Evolutionary conservation across 2,888 invertebrate genomes (phyloP).

Genomic region (Eumerus sabulonum): DNA sequence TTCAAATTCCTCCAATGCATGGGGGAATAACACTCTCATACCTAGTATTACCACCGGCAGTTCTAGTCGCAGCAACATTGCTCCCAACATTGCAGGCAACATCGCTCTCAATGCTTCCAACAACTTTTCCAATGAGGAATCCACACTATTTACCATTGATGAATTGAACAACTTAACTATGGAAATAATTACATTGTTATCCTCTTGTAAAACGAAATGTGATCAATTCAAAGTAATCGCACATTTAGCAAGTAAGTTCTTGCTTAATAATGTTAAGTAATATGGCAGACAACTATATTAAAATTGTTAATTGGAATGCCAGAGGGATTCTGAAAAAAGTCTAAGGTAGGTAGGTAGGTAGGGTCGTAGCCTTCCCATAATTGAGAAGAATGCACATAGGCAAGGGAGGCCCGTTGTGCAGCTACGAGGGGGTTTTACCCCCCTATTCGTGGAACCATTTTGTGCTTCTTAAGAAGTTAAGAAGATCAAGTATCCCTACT

Average conservation of each 20-base stretch:
- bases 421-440: too few relatives aligned
- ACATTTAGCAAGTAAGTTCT: constrained; percentile 4
- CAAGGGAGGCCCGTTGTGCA: too few relatives aligned
- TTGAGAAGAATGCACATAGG: too few relatives aligned
- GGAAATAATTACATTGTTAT: neutral
- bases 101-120: neutral
- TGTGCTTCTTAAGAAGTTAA: too few relatives aligned
- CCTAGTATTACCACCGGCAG: too few relatives aligned
- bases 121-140: constrained; percentile 1
- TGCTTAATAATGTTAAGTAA: neutral
- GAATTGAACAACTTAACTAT: neutral
- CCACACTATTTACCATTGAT: neutral
- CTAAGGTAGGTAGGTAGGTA: too few relatives aligned
- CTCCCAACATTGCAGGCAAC: neutral
- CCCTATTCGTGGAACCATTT: too few relatives aligned
- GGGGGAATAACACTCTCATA: neutral
- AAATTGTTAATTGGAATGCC: constrained; percentile 12
- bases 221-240: neutral
- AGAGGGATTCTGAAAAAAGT: neutral
- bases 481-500: too few relatives aligned
- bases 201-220: neutral
- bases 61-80: too few relatives aligned
- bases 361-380: too few relatives aligned
- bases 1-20: neutral
- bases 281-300: neutral